A percentile compares a stretch with the other conserved stretches of the same genome.
phyloP scores from a whole-genome alignment of 2,888 invertebrate species.

The Eilema caniola region DNA sequence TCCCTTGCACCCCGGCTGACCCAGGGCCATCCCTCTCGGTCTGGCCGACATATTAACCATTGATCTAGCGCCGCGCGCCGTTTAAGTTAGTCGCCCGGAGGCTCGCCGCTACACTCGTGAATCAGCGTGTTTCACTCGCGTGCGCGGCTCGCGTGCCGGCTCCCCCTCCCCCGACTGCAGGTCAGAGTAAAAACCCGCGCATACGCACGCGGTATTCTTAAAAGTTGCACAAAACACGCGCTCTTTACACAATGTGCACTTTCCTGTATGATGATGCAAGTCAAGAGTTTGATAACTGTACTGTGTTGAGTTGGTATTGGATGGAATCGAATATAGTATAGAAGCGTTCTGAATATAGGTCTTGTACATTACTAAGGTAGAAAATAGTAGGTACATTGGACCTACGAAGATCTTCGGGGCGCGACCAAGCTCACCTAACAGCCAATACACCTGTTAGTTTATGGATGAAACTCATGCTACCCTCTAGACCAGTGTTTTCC shows the following conservation, averaged over 20 bases:
- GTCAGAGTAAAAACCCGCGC: constrained; percentile 20
- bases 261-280: constrained; percentile 13
- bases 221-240: constrained; percentile 19
- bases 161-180: background rate
- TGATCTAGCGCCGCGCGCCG: background rate
- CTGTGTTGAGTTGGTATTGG: background rate
- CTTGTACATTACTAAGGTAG: background rate
- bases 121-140: constrained; percentile 31
- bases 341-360: background rate
- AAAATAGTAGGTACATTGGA: background rate
- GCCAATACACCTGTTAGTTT: too few relatives aligned
- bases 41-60: too few relatives aligned
- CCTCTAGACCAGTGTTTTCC: too few relatives aligned
- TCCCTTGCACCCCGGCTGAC: too few relatives aligned
- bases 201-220: constrained; percentile 10
- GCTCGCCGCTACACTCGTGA: constrained; percentile 40
- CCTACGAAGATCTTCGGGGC: too few relatives aligned
- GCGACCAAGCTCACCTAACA: too few relatives aligned
- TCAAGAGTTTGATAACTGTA: background rate
- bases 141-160: constrained; percentile 25
- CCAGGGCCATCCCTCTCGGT: too few relatives aligned
- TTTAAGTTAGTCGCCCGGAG: background rate
- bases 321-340: background rate
- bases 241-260: constrained; percentile 17
- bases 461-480: too few relatives aligned